These are phyloP conservation scores for Sisyra nigra DNA, from an alignment of 2,888 invertebrate species.

Conservation along the genomic window DNA sequence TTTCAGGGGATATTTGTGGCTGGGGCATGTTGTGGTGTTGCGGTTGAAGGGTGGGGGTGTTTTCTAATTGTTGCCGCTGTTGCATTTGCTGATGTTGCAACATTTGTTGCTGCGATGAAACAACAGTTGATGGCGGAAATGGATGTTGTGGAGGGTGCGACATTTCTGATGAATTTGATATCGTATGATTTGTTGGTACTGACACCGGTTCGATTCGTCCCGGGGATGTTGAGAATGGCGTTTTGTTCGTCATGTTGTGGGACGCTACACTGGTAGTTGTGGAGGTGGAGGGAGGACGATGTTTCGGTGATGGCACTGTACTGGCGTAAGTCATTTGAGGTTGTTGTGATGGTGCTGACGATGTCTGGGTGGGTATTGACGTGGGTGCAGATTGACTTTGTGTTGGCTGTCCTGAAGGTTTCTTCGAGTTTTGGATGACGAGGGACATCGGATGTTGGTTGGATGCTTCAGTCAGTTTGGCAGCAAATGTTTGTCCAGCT, in stretches of 20 bases:
- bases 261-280: conserved; percentile 8
- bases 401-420: conserved; percentile 13
- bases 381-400: conserved; percentile 3
- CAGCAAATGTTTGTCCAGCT: conserved; percentile 55
- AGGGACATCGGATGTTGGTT: conserved; percentile 11
- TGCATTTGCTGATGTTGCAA: neutral
- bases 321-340: conserved; percentile 22
- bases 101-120: neutral
- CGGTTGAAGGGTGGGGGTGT: conserved; percentile 13
- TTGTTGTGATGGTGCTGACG: conserved; percentile 24
- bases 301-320: conserved; percentile 21
- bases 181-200: conserved; percentile 24
- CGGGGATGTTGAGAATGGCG: conserved; percentile 17
- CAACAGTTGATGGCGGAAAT: neutral
- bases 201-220: conserved; percentile 10
- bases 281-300: conserved; percentile 7
- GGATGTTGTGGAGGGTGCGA: conserved; percentile 17
- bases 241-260: conserved; percentile 8
- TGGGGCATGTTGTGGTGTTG: conserved; percentile 11
- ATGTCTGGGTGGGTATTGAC: conserved; percentile 8
- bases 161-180: conserved; percentile 22
- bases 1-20: neutral
- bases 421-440: neutral
- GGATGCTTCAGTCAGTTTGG: conserved; percentile 45
- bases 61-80: neutral